Evolutionary conservation across 2,797 vertebrate species (phyloP).

Genomic region (Melanotaenia pygmaea): DNA sequence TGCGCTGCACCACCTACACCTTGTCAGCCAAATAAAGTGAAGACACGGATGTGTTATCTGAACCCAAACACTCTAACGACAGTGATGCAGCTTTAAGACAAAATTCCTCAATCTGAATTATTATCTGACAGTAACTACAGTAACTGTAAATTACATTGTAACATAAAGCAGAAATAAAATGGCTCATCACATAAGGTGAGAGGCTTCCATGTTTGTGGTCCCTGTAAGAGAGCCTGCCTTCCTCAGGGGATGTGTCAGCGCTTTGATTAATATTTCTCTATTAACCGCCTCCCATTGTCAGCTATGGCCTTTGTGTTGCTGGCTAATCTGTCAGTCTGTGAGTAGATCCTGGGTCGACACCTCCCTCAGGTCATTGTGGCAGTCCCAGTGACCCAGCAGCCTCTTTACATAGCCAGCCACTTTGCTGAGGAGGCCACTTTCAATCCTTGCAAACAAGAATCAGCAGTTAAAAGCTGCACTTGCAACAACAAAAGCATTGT

Average conservation of each 20-base stretch:
- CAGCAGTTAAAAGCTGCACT: slow-evolving; percentile 80
- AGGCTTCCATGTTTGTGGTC: slow-evolving; percentile 54
- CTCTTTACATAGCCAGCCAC: slow-evolving; percentile 55
- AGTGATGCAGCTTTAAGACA: slow-evolving; percentile 41
- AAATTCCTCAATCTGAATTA: slow-evolving; percentile 60
- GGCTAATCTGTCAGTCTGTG: slow-evolving; percentile 78
- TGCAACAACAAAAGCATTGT: slow-evolving; percentile 68
- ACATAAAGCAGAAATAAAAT: slow-evolving; percentile 51
- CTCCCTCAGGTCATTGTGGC: slow-evolving; percentile 83
- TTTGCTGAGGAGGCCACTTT: slow-evolving; percentile 82
- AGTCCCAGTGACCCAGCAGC: slow-evolving; percentile 77
- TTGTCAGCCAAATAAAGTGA: slow-evolving; percentile 68
- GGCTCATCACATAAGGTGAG: slow-evolving; percentile 47
- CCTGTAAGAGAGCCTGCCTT: slow-evolving; percentile 58
- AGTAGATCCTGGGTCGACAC: slow-evolving; percentile 74
- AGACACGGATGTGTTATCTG: slow-evolving; percentile 60
- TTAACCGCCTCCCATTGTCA: slow-evolving; percentile 84
- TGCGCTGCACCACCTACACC: slow-evolving; percentile 57
- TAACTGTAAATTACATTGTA: slow-evolving; percentile 52
- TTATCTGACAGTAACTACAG: slow-evolving; percentile 43
- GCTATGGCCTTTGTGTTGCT: slow-evolving; percentile 81
- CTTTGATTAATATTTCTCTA: slow-evolving; percentile 86
- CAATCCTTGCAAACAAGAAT: slow-evolving; percentile 75
- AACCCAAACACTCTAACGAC: slow-evolving; percentile 51
- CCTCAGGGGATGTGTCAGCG: slow-evolving; percentile 77